A percentile compares a stretch with the other conserved stretches of the same genome.
Evolutionary conservation across 2,888 invertebrate species (phyloP).

Genomic region (Rhamphomyia laevipes): DNA sequence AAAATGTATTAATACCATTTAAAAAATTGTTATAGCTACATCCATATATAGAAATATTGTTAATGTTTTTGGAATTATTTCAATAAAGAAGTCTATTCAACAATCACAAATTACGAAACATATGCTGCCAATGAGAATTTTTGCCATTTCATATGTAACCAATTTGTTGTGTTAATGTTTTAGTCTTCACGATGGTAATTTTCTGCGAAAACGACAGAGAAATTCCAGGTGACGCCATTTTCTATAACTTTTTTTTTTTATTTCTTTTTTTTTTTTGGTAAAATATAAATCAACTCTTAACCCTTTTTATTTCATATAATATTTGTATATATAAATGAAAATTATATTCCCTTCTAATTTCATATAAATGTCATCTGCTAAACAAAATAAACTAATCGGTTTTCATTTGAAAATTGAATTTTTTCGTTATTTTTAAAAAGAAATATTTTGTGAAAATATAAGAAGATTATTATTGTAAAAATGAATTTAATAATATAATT

Average conservation of each 20-base stretch:
- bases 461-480: no score
- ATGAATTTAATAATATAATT: no score
- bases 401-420: no score
- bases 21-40: no score
- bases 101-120: constrained; percentile 39
- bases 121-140: constrained; percentile 36
- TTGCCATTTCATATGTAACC: background rate
- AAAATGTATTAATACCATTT: no score
- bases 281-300: background rate
- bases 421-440: no score
- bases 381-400: no score
- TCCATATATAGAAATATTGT: no score
- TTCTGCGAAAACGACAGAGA: background rate
- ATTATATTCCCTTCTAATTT: background rate
- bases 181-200: background rate
- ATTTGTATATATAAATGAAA: background rate
- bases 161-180: background rate
- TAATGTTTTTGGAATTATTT: no score
- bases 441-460: no score
- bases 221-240: constrained; percentile 1
- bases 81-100: constrained; percentile 24
- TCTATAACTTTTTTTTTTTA: background rate
- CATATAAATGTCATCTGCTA: no score
- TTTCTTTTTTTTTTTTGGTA: background rate
- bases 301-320: background rate